Evolutionary conservation across 2,113 vertebrate genomes (phyloP).

Genomic region (Phrynosoma platyrhinos): DNA sequence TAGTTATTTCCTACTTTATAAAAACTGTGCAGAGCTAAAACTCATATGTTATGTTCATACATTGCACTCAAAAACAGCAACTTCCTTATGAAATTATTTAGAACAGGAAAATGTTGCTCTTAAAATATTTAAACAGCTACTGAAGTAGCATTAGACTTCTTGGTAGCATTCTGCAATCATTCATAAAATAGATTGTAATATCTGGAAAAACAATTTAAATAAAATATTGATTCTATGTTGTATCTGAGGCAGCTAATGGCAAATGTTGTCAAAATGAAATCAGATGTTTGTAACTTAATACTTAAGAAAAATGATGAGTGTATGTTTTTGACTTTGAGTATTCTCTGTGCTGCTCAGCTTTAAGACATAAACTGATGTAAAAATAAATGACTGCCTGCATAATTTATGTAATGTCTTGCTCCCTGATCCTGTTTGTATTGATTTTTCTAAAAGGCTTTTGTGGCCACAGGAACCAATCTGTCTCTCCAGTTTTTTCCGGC

Average conservation of each 20-base stretch:
- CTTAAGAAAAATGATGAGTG: conserved; percentile 96
- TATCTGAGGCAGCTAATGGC: conserved; percentile 81
- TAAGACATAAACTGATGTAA: conserved; percentile 86
- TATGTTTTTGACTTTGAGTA: conserved; percentile 85
- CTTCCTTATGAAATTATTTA: conserved; percentile 41
- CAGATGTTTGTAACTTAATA: conserved; percentile 98
- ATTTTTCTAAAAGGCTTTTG: conserved; percentile 99
- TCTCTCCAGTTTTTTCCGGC: conserved; percentile 99
- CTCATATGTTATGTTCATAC: background rate
- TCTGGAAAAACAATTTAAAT: conserved; percentile 83
- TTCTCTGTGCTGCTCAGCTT: conserved; percentile 81
- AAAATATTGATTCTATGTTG: conserved; percentile 81
- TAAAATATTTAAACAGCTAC: background rate
- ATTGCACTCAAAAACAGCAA: background rate
- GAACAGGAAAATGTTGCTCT: background rate
- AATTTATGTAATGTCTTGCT: conserved; percentile 94
- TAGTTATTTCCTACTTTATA: background rate
- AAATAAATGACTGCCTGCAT: conserved; percentile 95
- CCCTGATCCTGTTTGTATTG: conserved; percentile 97
- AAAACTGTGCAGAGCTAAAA: background rate
- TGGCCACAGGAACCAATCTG: conserved; percentile 99
- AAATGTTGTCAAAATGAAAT: conserved; percentile 93
- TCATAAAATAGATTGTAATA: conserved; percentile 67
- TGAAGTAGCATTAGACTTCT: conserved; percentile 55
- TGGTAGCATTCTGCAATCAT: conserved; percentile 65